These are phyloP conservation scores for Mactra quadrangularis DNA, from an alignment of 1,140 invertebrate species.

Conservation along the genomic window DNA sequence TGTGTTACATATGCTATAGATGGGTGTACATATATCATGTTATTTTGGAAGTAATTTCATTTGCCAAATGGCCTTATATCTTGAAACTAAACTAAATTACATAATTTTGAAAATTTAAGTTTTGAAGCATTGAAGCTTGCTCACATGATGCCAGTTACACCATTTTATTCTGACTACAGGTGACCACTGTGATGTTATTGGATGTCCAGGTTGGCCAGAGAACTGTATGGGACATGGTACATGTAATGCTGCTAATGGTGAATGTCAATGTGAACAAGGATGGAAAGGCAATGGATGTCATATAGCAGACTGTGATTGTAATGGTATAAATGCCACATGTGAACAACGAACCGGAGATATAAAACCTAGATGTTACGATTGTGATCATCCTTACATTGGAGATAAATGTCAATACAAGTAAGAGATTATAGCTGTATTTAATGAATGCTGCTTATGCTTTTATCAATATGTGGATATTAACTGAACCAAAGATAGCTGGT, in stretches of 20 bases:
- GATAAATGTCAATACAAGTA: conserved; percentile 65
- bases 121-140: no score
- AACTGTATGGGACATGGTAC: conserved; percentile 65
- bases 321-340: conserved; percentile 57
- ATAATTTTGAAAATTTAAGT: no score
- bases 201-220: conserved; percentile 71
- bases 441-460: no score
- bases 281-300: conserved; percentile 66
- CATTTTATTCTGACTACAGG: conserved; percentile 47
- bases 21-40: no score
- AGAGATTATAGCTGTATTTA: background rate
- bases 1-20: no score
- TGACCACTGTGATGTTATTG: conserved; percentile 66
- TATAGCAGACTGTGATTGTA: conserved; percentile 69
- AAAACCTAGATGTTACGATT: conserved; percentile 65
- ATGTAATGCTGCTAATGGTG: conserved; percentile 57
- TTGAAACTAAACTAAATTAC: no score
- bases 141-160: no score
- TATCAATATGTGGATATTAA: no score
- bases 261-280: conserved; percentile 65
- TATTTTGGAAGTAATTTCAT: no score
- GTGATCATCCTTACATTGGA: conserved; percentile 63
- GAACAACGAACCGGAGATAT: conserved; percentile 34
- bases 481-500: no score
- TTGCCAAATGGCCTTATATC: no score